A percentile compares a stretch with the other conserved stretches of the same genome.
phyloP scores from a whole-genome alignment of 2,797 vertebrate genomes.

The Crossoptilon crossoptilon region DNA sequence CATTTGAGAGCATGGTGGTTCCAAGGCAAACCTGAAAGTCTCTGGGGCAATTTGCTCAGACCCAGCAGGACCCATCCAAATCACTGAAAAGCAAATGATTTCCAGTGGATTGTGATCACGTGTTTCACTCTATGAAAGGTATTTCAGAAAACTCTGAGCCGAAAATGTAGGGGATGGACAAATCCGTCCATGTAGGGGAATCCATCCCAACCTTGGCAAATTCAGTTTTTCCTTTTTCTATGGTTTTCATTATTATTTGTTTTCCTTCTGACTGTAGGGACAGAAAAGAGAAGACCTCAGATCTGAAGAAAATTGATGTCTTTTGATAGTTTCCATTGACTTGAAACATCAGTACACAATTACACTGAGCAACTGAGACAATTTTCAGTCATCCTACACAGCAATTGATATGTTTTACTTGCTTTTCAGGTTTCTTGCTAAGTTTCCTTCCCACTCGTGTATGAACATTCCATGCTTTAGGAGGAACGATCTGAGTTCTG shows the following conservation, averaged over 20 bases:
- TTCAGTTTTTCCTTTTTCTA: background rate
- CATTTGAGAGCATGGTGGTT: background rate
- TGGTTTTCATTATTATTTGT: background rate
- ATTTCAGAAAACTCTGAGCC: background rate
- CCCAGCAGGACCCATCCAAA: background rate
- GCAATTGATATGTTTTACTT: background rate
- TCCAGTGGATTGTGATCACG: background rate
- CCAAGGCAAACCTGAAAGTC: background rate
- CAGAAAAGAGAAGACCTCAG: background rate
- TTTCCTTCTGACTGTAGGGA: background rate
- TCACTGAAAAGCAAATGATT: background rate
- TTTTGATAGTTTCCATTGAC: background rate
- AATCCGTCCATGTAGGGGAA: background rate
- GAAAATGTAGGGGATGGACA: background rate
- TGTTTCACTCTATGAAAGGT: background rate
- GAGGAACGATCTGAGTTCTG: background rate
- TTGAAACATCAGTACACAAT: background rate
- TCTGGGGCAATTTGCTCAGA: background rate
- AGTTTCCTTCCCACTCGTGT: background rate
- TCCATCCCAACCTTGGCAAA: background rate
- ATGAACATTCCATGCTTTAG: background rate
- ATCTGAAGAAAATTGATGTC: background rate
- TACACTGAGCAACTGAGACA: background rate
- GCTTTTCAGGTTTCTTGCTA: background rate
- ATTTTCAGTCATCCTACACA: background rate